Conservation (phyloP, 2,888 invertebrate genomes). For the Herminia tarsipennalis region DNA sequence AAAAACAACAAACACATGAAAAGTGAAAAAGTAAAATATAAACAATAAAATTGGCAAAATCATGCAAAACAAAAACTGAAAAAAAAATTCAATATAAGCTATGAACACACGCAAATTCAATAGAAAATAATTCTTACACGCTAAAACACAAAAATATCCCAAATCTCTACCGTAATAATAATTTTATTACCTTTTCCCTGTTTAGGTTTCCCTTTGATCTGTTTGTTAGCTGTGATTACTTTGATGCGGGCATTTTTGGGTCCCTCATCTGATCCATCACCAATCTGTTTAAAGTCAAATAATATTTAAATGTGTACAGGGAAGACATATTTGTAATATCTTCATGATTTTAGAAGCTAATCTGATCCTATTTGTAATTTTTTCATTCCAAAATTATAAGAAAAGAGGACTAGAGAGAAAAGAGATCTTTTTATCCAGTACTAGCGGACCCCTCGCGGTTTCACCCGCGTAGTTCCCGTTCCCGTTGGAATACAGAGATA, state of each 20-base stretch:
- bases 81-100: constrained; percentile 56
- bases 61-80: constrained; percentile 28
- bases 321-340: too few species aligned
- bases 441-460: too few species aligned
- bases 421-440: too few species aligned
- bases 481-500: too few species aligned
- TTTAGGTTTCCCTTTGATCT: constrained; percentile 41
- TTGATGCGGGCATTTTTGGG: constrained; percentile 62
- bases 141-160: constrained; percentile 13
- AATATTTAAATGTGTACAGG: neutral
- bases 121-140: constrained; percentile 12
- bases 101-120: constrained; percentile 73
- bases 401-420: too few species aligned
- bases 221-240: constrained; percentile 58
- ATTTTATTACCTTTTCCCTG: constrained; percentile 41
- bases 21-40: constrained; percentile 9
- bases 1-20: constrained; percentile 15
- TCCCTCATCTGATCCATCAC: constrained; percentile 62
- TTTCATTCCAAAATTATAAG: too few species aligned
- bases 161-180: constrained; percentile 3
- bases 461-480: too few species aligned
- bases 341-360: too few species aligned
- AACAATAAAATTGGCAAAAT: constrained; percentile 25
- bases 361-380: too few species aligned
- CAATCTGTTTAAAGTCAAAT: constrained; percentile 54